Base-by-base conservation (phyloP, 92 coral and sea anemone genomes). In the Galaxea fascicularis region DNA sequence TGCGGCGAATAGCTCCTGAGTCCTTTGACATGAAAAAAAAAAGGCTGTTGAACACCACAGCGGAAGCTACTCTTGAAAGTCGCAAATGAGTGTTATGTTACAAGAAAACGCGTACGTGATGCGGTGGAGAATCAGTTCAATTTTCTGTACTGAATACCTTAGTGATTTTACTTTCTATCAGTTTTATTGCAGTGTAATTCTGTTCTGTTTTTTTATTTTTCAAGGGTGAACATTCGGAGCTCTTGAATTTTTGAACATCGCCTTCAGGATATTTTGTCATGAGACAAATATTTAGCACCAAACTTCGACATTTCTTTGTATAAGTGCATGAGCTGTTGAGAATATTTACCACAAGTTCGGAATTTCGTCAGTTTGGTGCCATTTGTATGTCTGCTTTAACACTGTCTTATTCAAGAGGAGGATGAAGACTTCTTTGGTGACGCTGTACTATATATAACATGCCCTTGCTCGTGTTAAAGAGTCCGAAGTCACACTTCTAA, bases 281-380 rank as follows among this genome's bases (percentile, higher is more conserved):
- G 85, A 52, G n/a, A 15, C 53, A 80, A 80, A 56, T 68, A 80
- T 80, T 80, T 31, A 28, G 16, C 65, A 66, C 65, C 65, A 51
- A 66, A 79, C 51, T 49, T 51, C 75, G 44, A 47, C 44, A 51
- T 79, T 60, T 79, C 66, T 10, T 79, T 65, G 52, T 79, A 62
- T 31, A 46, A 62, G 0, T 46, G 16, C 29, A 2, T 21, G 18
- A 41, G 21, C 8, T 47, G 29, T 30, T 51, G 31, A 9, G 49
- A 45, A 16, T 20, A 4, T 3, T 45, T 8, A 25, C 10, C 4
- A 47, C 30, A 21, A 20, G 41, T 60, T 60, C 25, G 25, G 59
- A 63, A 8, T 26, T 31, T 44, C 57, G 24, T 60, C 22, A 15
- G 71, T 60, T 77, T 44, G 4, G 11, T 10, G 54, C 11, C 1